Percentiles rank a stretch among this genome's conserved stretches.
These are phyloP conservation scores for Rhyacichthys aspro DNA, from an alignment of 2,797 vertebrate genomes.

Conservation along the genomic window DNA sequence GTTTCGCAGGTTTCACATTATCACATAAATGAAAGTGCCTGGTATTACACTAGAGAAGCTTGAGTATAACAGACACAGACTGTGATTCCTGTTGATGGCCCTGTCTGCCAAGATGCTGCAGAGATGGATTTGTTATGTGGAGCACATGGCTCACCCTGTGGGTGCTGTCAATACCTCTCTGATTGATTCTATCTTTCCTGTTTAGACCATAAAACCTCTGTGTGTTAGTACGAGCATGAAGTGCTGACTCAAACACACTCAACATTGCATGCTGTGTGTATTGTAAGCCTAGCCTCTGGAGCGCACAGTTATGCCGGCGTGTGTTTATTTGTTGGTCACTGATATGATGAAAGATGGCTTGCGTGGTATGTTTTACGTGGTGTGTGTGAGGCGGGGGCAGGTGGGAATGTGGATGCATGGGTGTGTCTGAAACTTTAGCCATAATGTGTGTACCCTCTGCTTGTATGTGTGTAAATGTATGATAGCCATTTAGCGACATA, in stretches of 20 bases:
- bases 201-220: slow-evolving; percentile 56
- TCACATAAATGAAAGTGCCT: slow-evolving; percentile 67
- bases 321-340: slow-evolving; percentile 61
- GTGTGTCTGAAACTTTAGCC: slow-evolving; percentile 35
- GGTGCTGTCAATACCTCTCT: slow-evolving; percentile 60
- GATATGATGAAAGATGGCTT: slow-evolving; percentile 51
- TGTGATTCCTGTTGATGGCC: slow-evolving; percentile 21
- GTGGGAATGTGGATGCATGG: slow-evolving; percentile 33
- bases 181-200: slow-evolving; percentile 69
- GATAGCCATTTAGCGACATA: background rate
- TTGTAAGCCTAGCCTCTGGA: slow-evolving; percentile 28
- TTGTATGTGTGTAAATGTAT: slow-evolving; percentile 28
- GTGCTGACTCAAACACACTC: slow-evolving; percentile 11
- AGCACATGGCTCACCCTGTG: slow-evolving; percentile 45
- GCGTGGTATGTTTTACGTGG: slow-evolving; percentile 38
- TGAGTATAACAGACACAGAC: slow-evolving; percentile 8
- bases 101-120: slow-evolving; percentile 33
- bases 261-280: slow-evolving; percentile 15
- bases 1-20: too few relatives aligned
- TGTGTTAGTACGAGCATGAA: slow-evolving; percentile 7
- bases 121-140: slow-evolving; percentile 29
- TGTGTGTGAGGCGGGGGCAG: slow-evolving; percentile 16
- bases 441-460: slow-evolving; percentile 11
- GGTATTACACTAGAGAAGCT: background rate
- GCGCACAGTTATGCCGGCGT: slow-evolving; percentile 30